Percentiles rank a stretch among this genome's conserved stretches.
These are phyloP conservation scores for Sciaenops ocellatus DNA, from an alignment of 2,797 vertebrate genomes.

Conservation along the genomic window DNA sequence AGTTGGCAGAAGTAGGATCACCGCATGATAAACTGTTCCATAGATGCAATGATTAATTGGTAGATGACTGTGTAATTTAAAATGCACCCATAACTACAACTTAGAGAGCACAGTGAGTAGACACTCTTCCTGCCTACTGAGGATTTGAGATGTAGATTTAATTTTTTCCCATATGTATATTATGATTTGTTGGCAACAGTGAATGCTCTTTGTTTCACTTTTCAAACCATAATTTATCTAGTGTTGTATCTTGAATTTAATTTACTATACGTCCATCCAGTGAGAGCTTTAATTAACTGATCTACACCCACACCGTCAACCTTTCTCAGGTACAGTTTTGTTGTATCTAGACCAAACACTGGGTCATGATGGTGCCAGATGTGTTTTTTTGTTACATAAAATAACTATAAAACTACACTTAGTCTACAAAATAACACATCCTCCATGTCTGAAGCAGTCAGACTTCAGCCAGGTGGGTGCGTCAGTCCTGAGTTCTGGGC, in stretches of 20 bases:
- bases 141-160: not conserved
- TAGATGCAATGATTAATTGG: no score
- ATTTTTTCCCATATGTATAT: no score
- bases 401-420: not conserved
- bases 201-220: not conserved
- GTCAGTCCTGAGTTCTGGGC: constrained; percentile 39
- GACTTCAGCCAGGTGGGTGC: not conserved
- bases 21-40: no score
- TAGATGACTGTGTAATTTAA: no score
- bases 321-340: not conserved
- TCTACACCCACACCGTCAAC: not conserved
- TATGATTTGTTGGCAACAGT: not conserved
- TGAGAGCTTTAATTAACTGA: not conserved
- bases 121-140: not conserved
- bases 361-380: not conserved
- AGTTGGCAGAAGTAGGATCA: no score
- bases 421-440: not conserved
- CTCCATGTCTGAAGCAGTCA: not conserved
- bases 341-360: not conserved
- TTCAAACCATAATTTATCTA: not conserved
- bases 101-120: no score
- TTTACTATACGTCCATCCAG: not conserved
- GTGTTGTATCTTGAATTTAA: not conserved
- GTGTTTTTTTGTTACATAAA: not conserved
- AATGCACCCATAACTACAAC: no score